Percentiles rank a stretch among this genome's conserved stretches.
Evolutionary conservation across 2,888 invertebrate genomes (phyloP).

Genomic region (Drosophila conformis): DNA sequence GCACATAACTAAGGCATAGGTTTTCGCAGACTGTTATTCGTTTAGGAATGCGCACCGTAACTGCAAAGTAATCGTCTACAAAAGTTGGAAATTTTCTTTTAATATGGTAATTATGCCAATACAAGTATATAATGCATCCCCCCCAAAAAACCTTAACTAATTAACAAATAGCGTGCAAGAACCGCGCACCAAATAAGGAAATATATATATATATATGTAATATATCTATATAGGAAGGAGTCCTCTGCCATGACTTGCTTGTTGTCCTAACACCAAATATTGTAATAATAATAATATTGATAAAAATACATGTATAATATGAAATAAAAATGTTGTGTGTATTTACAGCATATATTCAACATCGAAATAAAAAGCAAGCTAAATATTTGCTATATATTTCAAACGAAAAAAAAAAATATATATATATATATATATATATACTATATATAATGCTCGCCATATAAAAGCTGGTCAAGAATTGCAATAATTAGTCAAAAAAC

Average conservation of each 20-base stretch:
- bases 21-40: conserved; percentile 82
- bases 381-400: conserved; percentile 24
- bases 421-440: neutral
- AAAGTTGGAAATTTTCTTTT: conserved; percentile 46
- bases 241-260: conserved; percentile 71
- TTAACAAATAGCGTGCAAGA: conserved; percentile 40
- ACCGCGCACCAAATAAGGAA: conserved; percentile 32
- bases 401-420: conserved; percentile 15
- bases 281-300: conserved; percentile 14
- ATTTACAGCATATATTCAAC: conserved; percentile 73
- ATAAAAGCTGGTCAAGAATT: conserved; percentile 32
- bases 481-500: conserved; percentile 37
- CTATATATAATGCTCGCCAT: conserved; percentile 52
- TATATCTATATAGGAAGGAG: neutral
- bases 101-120: conserved; percentile 29
- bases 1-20: conserved; percentile 76
- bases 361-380: conserved; percentile 64
- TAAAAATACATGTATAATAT: conserved; percentile 43
- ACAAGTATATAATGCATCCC: conserved; percentile 2
- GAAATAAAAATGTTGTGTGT: conserved; percentile 57
- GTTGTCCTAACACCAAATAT: conserved; percentile 44
- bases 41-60: conserved; percentile 82
- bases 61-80: conserved; percentile 79
- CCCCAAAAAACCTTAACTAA: conserved; percentile 5
- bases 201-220: neutral